Conservation (phyloP, 2,113 vertebrate species). For the human region DNA sequence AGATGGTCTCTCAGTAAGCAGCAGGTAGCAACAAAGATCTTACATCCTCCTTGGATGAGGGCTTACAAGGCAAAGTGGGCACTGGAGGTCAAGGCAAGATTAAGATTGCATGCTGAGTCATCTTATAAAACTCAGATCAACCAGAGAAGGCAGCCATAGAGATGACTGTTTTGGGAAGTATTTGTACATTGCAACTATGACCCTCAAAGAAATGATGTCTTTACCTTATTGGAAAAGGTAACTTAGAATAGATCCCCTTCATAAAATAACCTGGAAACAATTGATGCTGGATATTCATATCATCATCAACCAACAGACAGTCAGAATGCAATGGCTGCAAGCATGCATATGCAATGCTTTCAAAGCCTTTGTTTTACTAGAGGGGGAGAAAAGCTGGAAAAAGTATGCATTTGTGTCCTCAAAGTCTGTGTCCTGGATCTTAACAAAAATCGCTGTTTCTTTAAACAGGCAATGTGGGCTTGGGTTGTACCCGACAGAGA, state of each 20-base stretch:
- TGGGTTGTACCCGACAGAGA: slow-evolving; percentile 29
- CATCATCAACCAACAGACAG: background rate
- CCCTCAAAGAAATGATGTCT: background rate
- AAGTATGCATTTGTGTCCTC: background rate
- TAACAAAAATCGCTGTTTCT: background rate
- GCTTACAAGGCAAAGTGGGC: fast-evolving
- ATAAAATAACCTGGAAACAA: background rate
- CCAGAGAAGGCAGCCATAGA: background rate
- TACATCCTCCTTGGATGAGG: background rate
- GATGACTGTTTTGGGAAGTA: background rate
- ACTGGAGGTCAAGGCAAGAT: background rate
- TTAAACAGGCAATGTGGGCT: background rate
- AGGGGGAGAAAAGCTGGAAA: background rate
- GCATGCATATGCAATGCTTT: background rate
- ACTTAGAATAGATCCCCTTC: background rate
- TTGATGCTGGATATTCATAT: background rate
- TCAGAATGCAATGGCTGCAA: background rate
- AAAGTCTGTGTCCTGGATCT: background rate
- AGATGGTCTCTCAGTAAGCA: background rate
- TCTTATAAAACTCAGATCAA: background rate
- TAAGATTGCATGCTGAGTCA: background rate
- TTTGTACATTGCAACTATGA: background rate
- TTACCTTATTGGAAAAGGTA: background rate
- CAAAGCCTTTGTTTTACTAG: background rate
- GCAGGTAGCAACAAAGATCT: too few relatives aligned